Base-by-base conservation (phyloP, 2,113 vertebrate species). In the Crotophaga sulcirostris region DNA sequence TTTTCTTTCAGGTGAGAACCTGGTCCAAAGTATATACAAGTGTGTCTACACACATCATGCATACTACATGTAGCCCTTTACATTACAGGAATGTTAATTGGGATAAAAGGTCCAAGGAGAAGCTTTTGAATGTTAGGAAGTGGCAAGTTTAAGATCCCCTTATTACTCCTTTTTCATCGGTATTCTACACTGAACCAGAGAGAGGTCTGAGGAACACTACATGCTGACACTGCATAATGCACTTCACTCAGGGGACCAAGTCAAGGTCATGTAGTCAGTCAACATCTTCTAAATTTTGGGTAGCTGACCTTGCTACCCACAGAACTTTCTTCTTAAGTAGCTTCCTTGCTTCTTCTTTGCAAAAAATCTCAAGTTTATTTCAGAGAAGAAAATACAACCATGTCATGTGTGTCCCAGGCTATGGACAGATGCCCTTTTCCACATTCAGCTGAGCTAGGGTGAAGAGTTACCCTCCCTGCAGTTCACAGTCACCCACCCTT, bases 141-240 rank as follows among this genome's bases (percentile, higher is more conserved):
- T 28, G n/a, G 64, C 45, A 74, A 86, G 29, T 84, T 86, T 95
- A 90, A 92, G 76, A 87, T 87, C 33, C 51, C 26, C 47, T 77
- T 89, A 76, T 84, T 89, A 51, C 64, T 81, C 38, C 45, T 86
- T 74, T 94, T 93, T 84, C 42, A 47, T 96, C 76, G 90, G 42
- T 81, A 84, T 84, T 91, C 91, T 91, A 38, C 58, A 64, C 60
- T 87, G 52, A 94, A 75, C 19, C 51, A 79, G 82, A 58, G n/a
- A 70, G 89, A 84, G 51, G 49, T 87, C 52, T 77, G 80, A 94
- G 74, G 40, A 93, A 12, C 47, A 75, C 8, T 26, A 72, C 5
- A 3, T 94, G 83, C 83, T 86, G 63, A 58, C 84, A 66, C 64
- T 93, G 55, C 55, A 16, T 77, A 92, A 93, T 47, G 15, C 56